Percentiles rank a stretch among this genome's conserved stretches.
Conservation (phyloP, 2,113 vertebrate species). For the Misgurnus mizolepis region DNA sequence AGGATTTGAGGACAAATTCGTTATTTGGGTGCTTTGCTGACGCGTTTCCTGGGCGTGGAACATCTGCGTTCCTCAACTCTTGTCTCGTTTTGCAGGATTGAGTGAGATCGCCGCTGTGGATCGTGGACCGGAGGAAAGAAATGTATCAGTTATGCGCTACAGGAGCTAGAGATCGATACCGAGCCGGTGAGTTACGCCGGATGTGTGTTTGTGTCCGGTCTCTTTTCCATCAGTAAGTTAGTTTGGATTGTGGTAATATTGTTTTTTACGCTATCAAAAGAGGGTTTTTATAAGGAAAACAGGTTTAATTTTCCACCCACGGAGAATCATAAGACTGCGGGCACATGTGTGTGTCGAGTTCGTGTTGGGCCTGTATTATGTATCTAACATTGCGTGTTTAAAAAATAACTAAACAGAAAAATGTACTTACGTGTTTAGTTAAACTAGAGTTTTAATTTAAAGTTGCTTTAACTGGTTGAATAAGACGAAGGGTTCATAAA, state of each 20-base stretch:
- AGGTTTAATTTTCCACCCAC: conserved; percentile 19
- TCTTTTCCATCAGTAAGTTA: neutral
- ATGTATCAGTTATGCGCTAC: conserved; percentile 65
- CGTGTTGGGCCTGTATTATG: too few species aligned
- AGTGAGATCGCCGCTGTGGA: conserved; percentile 30
- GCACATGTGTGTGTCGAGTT: neutral
- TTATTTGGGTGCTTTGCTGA: conserved; percentile 1
- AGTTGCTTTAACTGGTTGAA: too few species aligned
- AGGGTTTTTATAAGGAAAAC: conserved; percentile 1
- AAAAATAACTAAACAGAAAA: neutral
- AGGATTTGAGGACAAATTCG: neutral
- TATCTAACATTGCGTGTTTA: neutral
- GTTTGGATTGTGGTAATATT: neutral
- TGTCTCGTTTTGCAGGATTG: neutral
- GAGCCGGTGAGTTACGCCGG: conserved; percentile 58
- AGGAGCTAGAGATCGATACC: conserved; percentile 58
- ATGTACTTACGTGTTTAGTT: too few species aligned
- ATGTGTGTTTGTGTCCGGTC: neutral
- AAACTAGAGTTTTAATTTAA: too few species aligned
- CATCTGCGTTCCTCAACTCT: conserved; percentile 39
- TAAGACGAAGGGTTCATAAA: too few species aligned
- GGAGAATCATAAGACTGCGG: conserved; percentile 4
- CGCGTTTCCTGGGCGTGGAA: conserved; percentile 50
- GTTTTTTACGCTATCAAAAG: neutral
- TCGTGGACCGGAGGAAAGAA: conserved; percentile 56